A percentile compares a stretch with the other conserved stretches of the same genome.
Conservation (phyloP, 1,140 invertebrate genomes). For the Drosophila nikananu region DNA sequence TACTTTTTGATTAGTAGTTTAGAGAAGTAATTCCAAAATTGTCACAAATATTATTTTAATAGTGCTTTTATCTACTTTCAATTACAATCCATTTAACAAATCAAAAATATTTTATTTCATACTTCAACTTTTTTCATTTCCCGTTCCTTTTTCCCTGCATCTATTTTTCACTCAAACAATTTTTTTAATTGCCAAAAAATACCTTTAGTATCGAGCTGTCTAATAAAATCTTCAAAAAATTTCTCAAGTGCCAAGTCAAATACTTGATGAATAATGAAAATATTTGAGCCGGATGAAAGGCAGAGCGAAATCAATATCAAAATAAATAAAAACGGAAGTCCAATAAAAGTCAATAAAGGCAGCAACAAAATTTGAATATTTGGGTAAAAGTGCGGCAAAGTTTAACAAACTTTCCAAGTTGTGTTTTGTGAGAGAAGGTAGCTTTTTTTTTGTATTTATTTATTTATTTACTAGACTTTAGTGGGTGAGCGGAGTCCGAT, state of each 20-base stretch:
- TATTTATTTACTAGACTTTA: constrained; percentile 25
- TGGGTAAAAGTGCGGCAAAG: constrained; percentile 37
- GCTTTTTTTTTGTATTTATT: not conserved
- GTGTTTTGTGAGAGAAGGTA: not conserved
- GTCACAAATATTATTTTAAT: not conserved
- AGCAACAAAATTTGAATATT: constrained; percentile 26
- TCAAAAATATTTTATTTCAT: too few species aligned
- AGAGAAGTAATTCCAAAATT: not conserved
- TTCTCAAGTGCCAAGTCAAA: constrained; percentile 55
- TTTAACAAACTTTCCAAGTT: constrained; percentile 37
- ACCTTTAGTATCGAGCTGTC: not conserved
- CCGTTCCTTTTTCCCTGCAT: not conserved
- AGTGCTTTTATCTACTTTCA: not conserved
- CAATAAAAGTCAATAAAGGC: constrained; percentile 34
- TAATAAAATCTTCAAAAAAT: constrained; percentile 42
- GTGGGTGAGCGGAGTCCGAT: constrained; percentile 65
- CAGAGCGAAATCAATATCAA: constrained; percentile 26
- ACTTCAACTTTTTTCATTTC: not conserved
- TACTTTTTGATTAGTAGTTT: too few species aligned
- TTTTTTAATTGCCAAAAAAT: constrained; percentile 37
- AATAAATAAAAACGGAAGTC: constrained; percentile 48
- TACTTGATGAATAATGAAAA: constrained; percentile 57
- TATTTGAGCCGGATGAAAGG: constrained; percentile 43
- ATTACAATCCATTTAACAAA: not conserved
- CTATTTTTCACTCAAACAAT: constrained; percentile 11